Base-by-base conservation (phyloP, 2,888 invertebrate genomes). In the Caenorhabditis sinica region DNA sequence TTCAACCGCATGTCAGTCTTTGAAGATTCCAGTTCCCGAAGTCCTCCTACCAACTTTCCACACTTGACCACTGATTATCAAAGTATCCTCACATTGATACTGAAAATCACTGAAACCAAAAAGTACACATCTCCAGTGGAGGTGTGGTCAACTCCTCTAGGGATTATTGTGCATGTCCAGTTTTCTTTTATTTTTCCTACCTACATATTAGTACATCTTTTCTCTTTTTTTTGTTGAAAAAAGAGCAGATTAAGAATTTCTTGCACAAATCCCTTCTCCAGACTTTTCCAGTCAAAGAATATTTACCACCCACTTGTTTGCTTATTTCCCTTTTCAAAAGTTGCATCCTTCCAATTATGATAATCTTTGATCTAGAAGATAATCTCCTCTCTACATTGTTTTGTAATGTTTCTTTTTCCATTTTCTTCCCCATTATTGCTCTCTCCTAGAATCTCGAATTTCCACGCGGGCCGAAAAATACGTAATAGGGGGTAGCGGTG, bases 391-490 rank as follows among this genome's bases (percentile, higher is more conserved):
- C 56, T 28, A 53, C 43, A 56, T 66, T 75, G 60, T 69, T 68
- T 40, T 66, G 65, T 45, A 75, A 68, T 77, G 69, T 77, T 77
- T 69, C 63, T 58, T 65, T 68, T 76, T 43, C 60, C 8, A 25
- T 25, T 33, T 28, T 61, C 51, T 56, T 23, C 61, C 23, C 40
- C 49, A 53, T 72, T 72, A 61, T 68, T 43, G 58, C 51, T 69
- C 61, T 58, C 69, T 28, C 77, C 8, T 33, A 72, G 66, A 72
- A 56, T 80, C 80, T 80, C 80, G 36, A 80, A 80, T 80, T 80
- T 80, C 80, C 61, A 61, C 56, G 75, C 30, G 56, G 66, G 53
- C 61, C 61, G 28, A 69, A 66, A 79, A 80, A 80, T 72, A 80
- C 80, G 80, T 80, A 80, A 80, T 72, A 80, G 72, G 71, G 56